These are phyloP conservation scores for Muscidifurax raptorellus DNA, from an alignment of 1,140 invertebrate species.

Conservation along the genomic window DNA sequence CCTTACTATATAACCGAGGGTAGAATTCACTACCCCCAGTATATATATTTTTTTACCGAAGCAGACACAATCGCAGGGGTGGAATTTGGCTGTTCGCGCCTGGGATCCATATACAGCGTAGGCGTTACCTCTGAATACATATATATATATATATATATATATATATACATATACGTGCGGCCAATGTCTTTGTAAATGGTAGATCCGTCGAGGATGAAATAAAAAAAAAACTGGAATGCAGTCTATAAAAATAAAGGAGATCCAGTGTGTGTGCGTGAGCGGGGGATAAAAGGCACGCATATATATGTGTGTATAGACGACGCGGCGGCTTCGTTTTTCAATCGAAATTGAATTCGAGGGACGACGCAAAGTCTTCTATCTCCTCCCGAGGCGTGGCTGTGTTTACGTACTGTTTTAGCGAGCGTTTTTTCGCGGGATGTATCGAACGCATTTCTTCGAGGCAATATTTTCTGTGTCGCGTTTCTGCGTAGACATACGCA, in stretches of 20 bases:
- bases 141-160: background rate
- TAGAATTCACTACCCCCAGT: background rate
- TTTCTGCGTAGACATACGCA: no score
- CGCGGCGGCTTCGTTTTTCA: conserved; percentile 12
- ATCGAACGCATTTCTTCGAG: background rate
- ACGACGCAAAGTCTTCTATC: background rate
- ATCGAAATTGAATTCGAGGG: conserved; percentile 29
- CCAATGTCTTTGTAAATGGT: conserved; percentile 9
- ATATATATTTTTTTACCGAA: background rate
- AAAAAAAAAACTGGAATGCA: conserved; percentile 5
- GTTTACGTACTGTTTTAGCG: background rate
- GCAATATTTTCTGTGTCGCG: background rate
- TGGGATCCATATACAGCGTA: background rate
- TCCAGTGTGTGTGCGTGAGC: background rate
- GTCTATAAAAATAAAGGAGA: conserved; percentile 8
- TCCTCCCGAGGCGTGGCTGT: background rate
- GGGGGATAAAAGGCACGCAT: conserved; percentile 13
- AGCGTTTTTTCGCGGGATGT: background rate
- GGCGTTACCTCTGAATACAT: background rate
- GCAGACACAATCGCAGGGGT: background rate
- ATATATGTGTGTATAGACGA: no score
- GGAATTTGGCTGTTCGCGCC: background rate
- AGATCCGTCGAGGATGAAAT: background rate
- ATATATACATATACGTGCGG: background rate
- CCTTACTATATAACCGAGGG: no score